Percentiles rank a stretch among this genome's conserved stretches.
phyloP scores from a whole-genome alignment of 1,140 invertebrate genomes.

The Vanessa atalanta region DNA sequence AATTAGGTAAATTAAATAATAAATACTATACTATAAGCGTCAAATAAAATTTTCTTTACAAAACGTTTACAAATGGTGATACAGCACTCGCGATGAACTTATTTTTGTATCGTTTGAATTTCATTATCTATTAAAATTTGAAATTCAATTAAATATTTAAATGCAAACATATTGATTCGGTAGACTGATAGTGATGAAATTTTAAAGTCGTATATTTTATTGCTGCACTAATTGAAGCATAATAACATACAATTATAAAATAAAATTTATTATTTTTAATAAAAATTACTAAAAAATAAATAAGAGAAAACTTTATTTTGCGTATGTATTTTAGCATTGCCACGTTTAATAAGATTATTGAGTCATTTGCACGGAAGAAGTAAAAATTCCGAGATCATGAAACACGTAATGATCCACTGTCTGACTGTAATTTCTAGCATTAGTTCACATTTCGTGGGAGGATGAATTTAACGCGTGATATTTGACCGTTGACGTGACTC shows the following conservation, averaged over 20 bases:
- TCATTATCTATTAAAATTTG: neutral
- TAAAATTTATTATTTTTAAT: too few relatives aligned
- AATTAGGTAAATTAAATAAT: conserved; percentile 11
- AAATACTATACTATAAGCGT: neutral
- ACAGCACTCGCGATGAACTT: neutral
- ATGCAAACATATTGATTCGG: neutral
- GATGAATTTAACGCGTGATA: conserved; percentile 1
- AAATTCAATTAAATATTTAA: neutral
- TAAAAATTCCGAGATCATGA: conserved; percentile 17
- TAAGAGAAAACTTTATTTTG: neutral
- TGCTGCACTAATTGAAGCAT: neutral
- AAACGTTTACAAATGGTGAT: too few relatives aligned
- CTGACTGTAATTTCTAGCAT: conserved; percentile 17
- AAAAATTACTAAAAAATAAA: too few relatives aligned
- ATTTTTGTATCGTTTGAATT: neutral
- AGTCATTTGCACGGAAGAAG: conserved; percentile 6
- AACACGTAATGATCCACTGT: conserved; percentile 6
- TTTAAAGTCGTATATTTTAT: neutral
- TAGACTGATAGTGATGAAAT: neutral
- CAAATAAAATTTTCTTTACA: too few relatives aligned
- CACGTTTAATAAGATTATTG: conserved; percentile 11
- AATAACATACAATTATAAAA: neutral
- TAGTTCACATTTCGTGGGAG: conserved; percentile 17
- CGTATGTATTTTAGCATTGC: neutral
- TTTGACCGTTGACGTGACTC: conserved; percentile 12